Evolutionary conservation across 1,140 invertebrate genomes (phyloP).

Genomic region (Drosophila nigrodunni): DNA sequence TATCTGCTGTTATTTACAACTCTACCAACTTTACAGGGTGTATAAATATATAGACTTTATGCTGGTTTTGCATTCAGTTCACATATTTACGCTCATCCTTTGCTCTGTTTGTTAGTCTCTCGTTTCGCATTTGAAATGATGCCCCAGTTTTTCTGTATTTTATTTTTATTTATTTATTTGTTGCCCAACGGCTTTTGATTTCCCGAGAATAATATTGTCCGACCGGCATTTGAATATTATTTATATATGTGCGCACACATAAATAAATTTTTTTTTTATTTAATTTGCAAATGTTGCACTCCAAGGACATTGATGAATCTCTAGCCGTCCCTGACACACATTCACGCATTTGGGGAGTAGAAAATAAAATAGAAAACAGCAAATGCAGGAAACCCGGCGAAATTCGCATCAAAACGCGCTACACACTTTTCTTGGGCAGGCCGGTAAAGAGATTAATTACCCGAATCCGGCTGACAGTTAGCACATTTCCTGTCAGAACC

Average conservation of each 20-base stretch:
- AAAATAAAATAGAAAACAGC: neutral
- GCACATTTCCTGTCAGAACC: conserved; percentile 66
- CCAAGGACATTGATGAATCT: conserved; percentile 42
- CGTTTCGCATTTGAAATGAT: conserved; percentile 37
- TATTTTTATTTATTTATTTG: conserved; percentile 15
- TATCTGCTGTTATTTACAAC: neutral
- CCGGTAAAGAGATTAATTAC: conserved; percentile 81
- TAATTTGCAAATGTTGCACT: conserved; percentile 44
- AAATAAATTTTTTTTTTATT: conserved; percentile 25
- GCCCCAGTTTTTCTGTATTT: conserved; percentile 26
- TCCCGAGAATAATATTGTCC: conserved; percentile 55
- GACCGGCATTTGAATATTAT: conserved; percentile 25
- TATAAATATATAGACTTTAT: neutral
- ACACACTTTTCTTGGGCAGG: conserved; percentile 38
- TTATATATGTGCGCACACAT: conserved; percentile 1
- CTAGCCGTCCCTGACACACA: conserved; percentile 64
- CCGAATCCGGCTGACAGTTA: conserved; percentile 74
- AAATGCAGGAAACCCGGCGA: conserved; percentile 40
- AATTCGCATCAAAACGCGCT: conserved; percentile 65
- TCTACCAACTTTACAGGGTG: conserved; percentile 11
- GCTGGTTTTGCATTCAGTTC: conserved; percentile 4
- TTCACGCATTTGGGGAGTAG: conserved; percentile 21
- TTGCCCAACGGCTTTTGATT: conserved; percentile 32
- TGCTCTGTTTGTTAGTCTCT: conserved; percentile 41
- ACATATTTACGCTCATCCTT: conserved; percentile 39